These are phyloP conservation scores for Cynodonichthys magdalenae DNA, from an alignment of 2,797 vertebrate genomes.

Conservation along the genomic window DNA sequence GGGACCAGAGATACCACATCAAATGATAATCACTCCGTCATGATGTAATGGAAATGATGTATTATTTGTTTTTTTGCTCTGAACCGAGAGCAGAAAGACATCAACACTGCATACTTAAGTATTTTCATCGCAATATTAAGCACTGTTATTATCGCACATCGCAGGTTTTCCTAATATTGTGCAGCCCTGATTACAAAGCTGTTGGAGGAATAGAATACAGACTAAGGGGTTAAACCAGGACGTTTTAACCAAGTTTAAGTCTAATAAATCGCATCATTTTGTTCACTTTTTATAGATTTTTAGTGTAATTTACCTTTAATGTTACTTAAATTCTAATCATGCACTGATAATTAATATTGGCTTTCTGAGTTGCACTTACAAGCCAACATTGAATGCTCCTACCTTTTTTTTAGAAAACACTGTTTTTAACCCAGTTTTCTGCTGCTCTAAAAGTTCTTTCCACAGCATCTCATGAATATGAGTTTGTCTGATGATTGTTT, in stretches of 20 bases:
- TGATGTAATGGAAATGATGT: no score
- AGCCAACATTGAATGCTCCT: no score
- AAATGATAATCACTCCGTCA: no score
- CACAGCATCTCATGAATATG: constrained; percentile 4
- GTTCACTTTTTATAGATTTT: background rate
- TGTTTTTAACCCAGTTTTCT: background rate
- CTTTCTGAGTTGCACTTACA: background rate
- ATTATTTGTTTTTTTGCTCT: no score
- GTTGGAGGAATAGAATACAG: background rate
- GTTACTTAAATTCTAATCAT: background rate
- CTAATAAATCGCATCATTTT: background rate
- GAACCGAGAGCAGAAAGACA: no score
- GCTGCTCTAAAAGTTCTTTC: background rate
- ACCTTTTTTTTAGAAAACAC: no score
- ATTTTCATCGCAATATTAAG: no score
- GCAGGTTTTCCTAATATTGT: no score
- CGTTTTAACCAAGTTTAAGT: background rate
- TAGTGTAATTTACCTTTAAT: background rate
- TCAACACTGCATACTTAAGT: no score
- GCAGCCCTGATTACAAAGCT: no score
- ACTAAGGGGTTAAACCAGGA: background rate
- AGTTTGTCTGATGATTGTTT: background rate
- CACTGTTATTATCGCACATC: no score
- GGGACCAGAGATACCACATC: no score
- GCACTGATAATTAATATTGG: background rate